Evolutionary conservation across 2,888 invertebrate genomes (phyloP).

Genomic region (Calameuta filiformis): DNA sequence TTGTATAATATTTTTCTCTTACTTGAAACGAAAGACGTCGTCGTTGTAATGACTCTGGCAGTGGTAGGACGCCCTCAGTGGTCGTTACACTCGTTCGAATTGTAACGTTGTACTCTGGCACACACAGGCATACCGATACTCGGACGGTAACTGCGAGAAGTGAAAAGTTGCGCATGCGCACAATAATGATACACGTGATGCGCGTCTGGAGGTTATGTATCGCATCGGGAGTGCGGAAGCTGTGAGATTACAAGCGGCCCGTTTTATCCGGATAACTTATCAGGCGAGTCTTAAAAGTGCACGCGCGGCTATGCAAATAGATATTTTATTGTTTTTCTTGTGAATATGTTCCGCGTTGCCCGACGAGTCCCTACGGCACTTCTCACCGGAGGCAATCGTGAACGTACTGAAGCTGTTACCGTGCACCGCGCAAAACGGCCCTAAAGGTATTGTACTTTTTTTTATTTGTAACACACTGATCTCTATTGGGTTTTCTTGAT

Average conservation of each 20-base stretch:
- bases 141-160: background rate
- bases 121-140: background rate
- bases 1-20: background rate
- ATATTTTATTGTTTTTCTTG: slow-evolving; percentile 27
- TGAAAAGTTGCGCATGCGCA: background rate
- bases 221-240: slow-evolving; percentile 12
- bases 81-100: background rate
- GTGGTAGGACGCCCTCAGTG: background rate
- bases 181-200: background rate
- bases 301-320: slow-evolving; percentile 37
- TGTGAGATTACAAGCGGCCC: slow-evolving; percentile 19
- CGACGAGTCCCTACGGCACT: background rate
- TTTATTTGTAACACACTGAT: background rate
- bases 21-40: background rate
- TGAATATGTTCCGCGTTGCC: background rate
- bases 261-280: slow-evolving; percentile 32
- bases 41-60: background rate
- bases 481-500: slow-evolving; percentile 32
- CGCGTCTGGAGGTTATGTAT: background rate
- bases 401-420: background rate
- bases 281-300: slow-evolving; percentile 32
- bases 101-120: background rate
- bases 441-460: slow-evolving; percentile 14
- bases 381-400: background rate
- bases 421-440: background rate